Evolutionary conservation across 2,113 vertebrate genomes (phyloP).

Genomic region (Madoqua kirkii): DNA sequence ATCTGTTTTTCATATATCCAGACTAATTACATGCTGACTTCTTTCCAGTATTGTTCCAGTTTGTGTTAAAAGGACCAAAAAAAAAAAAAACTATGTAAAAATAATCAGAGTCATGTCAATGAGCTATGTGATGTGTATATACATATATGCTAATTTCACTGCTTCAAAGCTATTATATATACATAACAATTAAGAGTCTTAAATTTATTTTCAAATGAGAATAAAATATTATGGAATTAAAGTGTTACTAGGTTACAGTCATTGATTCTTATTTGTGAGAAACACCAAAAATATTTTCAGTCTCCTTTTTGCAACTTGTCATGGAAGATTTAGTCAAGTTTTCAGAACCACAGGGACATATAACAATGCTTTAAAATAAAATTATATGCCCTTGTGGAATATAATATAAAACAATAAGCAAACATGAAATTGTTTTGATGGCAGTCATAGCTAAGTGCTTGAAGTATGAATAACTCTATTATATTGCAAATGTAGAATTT

Average conservation of each 20-base stretch:
- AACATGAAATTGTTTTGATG: neutral
- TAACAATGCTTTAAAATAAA: neutral
- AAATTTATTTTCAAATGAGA: conserved; percentile 30
- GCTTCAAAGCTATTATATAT: neutral
- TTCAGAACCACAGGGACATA: neutral
- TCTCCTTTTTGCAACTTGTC: neutral
- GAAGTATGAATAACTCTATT: neutral
- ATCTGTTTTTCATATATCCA: conserved; percentile 54
- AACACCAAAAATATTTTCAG: conserved; percentile 26
- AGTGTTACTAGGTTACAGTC: neutral
- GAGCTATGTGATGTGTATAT: neutral
- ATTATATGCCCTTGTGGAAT: neutral
- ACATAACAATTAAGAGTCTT: neutral
- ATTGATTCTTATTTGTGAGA: neutral
- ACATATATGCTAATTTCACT: neutral
- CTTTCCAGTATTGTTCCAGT: conserved; percentile 32
- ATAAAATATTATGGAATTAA: conserved; percentile 26
- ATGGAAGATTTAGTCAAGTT: neutral
- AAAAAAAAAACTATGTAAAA: neutral
- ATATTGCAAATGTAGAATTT: neutral
- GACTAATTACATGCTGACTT: conserved; percentile 51
- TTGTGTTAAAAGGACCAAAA: neutral
- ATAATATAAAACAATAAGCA: neutral
- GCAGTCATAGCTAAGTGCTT: neutral
- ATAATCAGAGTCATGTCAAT: neutral